Evolutionary conservation across 2,888 invertebrate genomes (phyloP).

Genomic region (Phaedon cochleariae): DNA sequence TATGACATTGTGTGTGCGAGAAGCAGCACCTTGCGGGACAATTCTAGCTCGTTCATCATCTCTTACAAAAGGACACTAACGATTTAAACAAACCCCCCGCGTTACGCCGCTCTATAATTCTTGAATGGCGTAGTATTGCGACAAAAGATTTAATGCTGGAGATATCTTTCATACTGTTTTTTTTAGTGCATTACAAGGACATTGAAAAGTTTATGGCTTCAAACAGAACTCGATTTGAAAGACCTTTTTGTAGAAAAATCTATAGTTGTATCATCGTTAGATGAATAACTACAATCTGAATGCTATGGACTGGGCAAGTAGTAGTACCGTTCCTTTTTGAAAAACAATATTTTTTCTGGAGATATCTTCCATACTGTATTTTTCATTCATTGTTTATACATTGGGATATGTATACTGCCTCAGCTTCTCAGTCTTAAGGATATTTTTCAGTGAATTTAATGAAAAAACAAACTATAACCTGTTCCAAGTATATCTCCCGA

Average conservation of each 20-base stretch:
- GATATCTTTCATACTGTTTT: neutral
- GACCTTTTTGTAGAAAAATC: neutral
- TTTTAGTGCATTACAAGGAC: neutral
- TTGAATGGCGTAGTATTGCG: slow-evolving; percentile 8
- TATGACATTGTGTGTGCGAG: slow-evolving; percentile 58
- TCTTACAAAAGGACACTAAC: slow-evolving; percentile 60
- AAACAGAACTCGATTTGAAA: neutral
- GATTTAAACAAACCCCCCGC: slow-evolving; percentile 61
- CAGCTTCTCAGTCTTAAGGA: too few relatives aligned
- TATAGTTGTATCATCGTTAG: too few relatives aligned
- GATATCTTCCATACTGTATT: too few relatives aligned
- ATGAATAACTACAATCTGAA: too few relatives aligned
- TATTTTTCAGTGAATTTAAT: too few relatives aligned
- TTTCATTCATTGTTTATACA: too few relatives aligned
- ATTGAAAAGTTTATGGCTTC: neutral
- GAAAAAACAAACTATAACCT: too few relatives aligned
- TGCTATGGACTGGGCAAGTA: too few relatives aligned
- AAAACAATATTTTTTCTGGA: too few relatives aligned
- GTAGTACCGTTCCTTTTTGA: too few relatives aligned
- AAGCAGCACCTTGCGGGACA: slow-evolving; percentile 61
- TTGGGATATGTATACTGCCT: too few relatives aligned
- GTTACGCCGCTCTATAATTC: slow-evolving; percentile 52
- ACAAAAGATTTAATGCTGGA: slow-evolving; percentile 10
- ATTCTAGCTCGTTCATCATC: slow-evolving; percentile 61
- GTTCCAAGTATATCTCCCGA: too few relatives aligned